phyloP scores from a whole-genome alignment of 2,113 vertebrate genomes.

The Chinchilla lanigera region DNA sequence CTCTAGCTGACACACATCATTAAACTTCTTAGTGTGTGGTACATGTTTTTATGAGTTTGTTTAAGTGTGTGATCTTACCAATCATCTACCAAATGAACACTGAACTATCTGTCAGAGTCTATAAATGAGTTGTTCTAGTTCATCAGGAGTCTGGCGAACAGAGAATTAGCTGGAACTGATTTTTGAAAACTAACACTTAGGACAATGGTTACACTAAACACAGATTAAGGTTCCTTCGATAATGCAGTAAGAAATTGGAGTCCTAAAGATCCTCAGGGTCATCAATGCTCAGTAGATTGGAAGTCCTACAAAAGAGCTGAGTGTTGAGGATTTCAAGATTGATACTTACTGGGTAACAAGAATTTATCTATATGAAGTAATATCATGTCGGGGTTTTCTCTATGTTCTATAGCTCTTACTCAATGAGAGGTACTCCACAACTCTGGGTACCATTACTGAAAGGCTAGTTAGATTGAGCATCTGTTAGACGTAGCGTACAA shows the following conservation, averaged over 20 bases:
- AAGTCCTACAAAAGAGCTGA: not conserved
- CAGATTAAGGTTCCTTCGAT: conserved; percentile 1
- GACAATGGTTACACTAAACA: not conserved
- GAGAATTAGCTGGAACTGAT: conserved; percentile 6
- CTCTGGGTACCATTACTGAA: conserved; percentile 15
- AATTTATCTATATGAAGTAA: not conserved
- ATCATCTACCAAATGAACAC: conserved; percentile 45
- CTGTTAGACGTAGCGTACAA: conserved; percentile 35
- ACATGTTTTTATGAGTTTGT: conserved; percentile 23
- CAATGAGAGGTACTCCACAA: not conserved
- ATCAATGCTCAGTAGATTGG: conserved; percentile 7
- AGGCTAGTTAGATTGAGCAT: conserved; percentile 32
- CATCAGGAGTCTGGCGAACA: conserved; percentile 32
- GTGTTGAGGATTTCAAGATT: not conserved
- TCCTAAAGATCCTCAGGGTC: not conserved
- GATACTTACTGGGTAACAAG: not conserved
- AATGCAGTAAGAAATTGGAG: not conserved
- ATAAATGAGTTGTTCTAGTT: conserved; percentile 49
- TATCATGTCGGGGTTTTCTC: not conserved
- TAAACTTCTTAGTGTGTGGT: not conserved
- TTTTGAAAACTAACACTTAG: conserved; percentile 4
- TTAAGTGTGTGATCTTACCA: conserved; percentile 54
- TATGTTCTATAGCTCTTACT: not conserved
- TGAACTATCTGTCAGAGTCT: conserved; percentile 20
- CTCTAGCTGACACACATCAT: not conserved